Percentiles rank a stretch among this genome's conserved stretches.
phyloP scores from a whole-genome alignment of 2,888 invertebrate species.

The Alsophila aescularia region DNA sequence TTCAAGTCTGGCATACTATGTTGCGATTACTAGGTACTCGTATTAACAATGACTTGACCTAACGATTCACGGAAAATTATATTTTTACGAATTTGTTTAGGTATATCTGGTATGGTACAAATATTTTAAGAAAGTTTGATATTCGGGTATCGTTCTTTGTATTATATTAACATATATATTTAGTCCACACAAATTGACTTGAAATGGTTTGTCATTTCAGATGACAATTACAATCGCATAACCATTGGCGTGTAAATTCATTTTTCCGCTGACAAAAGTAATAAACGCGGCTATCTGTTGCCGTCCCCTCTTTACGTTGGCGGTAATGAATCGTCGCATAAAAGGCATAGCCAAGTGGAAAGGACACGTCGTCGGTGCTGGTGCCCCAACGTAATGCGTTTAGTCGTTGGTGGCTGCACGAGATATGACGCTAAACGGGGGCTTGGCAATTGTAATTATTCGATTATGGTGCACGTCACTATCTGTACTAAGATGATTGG shows the following conservation, averaged over 20 bases:
- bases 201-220: too few relatives aligned
- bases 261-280: constrained; percentile 84
- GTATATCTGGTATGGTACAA: too few relatives aligned
- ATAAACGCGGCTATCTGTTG: constrained; percentile 81
- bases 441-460: neutral
- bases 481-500: neutral
- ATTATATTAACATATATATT: too few relatives aligned
- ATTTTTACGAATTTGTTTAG: too few relatives aligned
- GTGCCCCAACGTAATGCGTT: constrained; percentile 60
- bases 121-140: too few relatives aligned
- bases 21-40: too few relatives aligned
- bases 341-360: constrained; percentile 84
- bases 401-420: constrained; percentile 59
- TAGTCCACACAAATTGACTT: too few relatives aligned
- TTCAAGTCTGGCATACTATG: too few relatives aligned
- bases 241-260: constrained; percentile 73
- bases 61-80: too few relatives aligned
- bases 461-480: too few relatives aligned
- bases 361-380: constrained; percentile 58
- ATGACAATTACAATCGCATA: constrained; percentile 45
- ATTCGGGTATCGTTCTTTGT: too few relatives aligned
- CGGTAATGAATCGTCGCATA: constrained; percentile 82
- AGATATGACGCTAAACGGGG: constrained; percentile 43
- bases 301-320: constrained; percentile 67
- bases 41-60: too few relatives aligned